phyloP scores from a whole-genome alignment of 2,888 invertebrate genomes.

The Euplagia quadripunctaria region DNA sequence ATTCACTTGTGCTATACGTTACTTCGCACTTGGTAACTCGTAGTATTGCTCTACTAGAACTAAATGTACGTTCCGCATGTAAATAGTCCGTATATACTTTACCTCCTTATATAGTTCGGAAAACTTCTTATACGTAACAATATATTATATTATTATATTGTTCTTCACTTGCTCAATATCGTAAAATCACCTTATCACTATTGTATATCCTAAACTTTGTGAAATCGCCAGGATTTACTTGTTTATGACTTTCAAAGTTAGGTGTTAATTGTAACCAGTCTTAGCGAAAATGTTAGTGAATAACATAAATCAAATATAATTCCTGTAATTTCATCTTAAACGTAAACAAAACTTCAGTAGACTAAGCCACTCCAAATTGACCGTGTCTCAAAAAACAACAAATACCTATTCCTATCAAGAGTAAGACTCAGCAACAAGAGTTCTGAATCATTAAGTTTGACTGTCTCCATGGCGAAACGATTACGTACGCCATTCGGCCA shows the following conservation, averaged over 20 bases:
- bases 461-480: conserved; percentile 20
- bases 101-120: too few species aligned
- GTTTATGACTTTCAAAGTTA: neutral
- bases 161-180: too few species aligned
- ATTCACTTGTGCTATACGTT: too few species aligned
- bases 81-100: too few species aligned
- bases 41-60: too few species aligned
- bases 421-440: neutral
- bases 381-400: neutral
- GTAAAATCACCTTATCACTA: too few species aligned
- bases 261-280: neutral
- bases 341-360: neutral
- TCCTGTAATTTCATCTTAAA: neutral
- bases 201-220: too few species aligned
- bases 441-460: conserved; percentile 23
- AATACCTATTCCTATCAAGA: conserved; percentile 5
- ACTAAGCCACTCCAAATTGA: neutral
- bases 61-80: too few species aligned
- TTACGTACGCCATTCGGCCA: conserved; percentile 15
- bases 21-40: too few species aligned
- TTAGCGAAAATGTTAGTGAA: neutral
- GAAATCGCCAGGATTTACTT: too few species aligned
- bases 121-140: too few species aligned
- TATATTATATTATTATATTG: too few species aligned
- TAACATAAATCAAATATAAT: neutral